A percentile compares a stretch with the other conserved stretches of the same genome.
Conservation (phyloP, 2,797 vertebrate species). For the Onychomys arenicola region DNA sequence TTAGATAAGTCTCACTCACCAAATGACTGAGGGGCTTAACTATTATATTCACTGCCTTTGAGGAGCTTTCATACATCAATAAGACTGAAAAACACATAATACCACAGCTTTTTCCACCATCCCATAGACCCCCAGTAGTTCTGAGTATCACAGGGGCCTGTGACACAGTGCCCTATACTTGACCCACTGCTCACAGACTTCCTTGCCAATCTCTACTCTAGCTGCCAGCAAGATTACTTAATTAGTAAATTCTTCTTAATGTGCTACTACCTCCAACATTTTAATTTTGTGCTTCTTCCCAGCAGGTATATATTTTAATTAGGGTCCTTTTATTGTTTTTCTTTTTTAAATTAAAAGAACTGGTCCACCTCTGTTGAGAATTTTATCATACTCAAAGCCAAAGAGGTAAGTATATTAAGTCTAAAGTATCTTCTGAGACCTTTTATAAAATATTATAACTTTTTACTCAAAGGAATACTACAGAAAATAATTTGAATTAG, state of each 20-base stretch:
- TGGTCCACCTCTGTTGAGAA: not conserved
- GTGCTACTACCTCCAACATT: not conserved
- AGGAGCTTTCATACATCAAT: not conserved
- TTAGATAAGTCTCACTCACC: not conserved
- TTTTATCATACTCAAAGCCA: not conserved
- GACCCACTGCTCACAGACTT: not conserved
- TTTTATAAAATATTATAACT: not conserved
- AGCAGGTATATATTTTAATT: not conserved
- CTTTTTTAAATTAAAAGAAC: slow-evolving; percentile 14
- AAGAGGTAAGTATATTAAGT: not conserved
- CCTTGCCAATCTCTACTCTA: not conserved
- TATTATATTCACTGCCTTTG: not conserved
- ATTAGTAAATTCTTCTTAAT: not conserved
- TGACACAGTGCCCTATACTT: not conserved
- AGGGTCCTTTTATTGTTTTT: not conserved
- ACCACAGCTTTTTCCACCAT: not conserved
- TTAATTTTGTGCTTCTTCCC: not conserved
- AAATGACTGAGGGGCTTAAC: not conserved
- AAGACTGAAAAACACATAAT: not conserved
- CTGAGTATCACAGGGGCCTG: not conserved
- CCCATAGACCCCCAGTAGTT: not conserved
- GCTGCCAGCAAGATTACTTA: not conserved
- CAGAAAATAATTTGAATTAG: not conserved
- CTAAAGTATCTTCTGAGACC: not conserved
- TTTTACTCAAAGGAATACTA: not conserved